Base-by-base conservation (phyloP, 2,888 invertebrate genomes). In the Mantis religiosa region DNA sequence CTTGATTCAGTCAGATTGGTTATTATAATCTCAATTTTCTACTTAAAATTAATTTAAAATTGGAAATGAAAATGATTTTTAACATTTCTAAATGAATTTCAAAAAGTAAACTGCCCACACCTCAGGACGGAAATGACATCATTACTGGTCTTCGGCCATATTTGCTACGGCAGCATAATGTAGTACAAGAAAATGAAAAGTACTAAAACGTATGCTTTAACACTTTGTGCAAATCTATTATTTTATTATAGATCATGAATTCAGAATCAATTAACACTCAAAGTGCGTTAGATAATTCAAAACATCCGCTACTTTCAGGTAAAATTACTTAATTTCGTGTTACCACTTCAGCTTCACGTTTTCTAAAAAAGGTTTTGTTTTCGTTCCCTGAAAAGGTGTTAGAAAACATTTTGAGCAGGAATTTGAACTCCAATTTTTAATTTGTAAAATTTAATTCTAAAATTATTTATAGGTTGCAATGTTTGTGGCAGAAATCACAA, bases 401-500 rank as follows among this genome's bases (percentile, higher is more conserved):
- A 25, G n/a, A 41, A 41, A 30, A 83, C 83, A 82, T 83, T 83
- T 27, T 83, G 6, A 20, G 54, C 54, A 71, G 54, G 20, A 71
- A 71, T 71, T 71, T 71, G 20, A 71, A 71, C 20, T 25, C 1
- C 3, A 71, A 6, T 15, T 71, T 54, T 71, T 71, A 71, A 6
- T 25, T 71, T 71, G 3, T 41, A 71, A 0, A 6, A 3, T 71
- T 71, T 71, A 71, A 71, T 71, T 20, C 20, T 25, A 25, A 15
- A 71, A 20, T 47, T 47, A 83, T 27, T 91, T 91, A 82, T 90
- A 93, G 94, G 91, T 30, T 95, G 95, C 92, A 94, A 94, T 91
- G 93, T 95, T 85, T 95, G 95, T 92, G 95, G 94, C 6, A 93
- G 93, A 89, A 91, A 92, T 82, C 95, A 95, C 91, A 91, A 91